Evolutionary conservation across 2,888 invertebrate species (phyloP), one percentile per base, ranked within the genome.

Genomic region (Ernsta delagoae): DNA sequence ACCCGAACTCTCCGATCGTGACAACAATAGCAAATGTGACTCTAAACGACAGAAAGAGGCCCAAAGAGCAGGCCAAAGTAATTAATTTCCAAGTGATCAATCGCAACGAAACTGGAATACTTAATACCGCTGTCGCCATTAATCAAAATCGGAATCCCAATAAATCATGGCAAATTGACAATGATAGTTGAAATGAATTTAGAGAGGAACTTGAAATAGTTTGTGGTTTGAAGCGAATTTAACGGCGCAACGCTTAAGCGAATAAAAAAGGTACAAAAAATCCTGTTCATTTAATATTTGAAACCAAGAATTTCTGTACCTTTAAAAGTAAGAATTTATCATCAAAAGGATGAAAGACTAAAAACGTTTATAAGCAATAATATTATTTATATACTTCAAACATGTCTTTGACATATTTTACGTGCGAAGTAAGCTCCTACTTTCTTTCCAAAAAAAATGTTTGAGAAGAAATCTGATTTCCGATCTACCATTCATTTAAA

Each of bases 61-160:
- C 16, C 59, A 57, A 57, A 69, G 62, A 69, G 59, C 41, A 48
- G 54, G 34, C 11, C 31, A 3, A 67, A 64, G 66, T 69, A 74
- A 72, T 72, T 72, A 74, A 72, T 74, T 71, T 65, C 59, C 34
- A 70, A 72, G 70, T 73, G 74, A 62, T 72, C 65, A 70, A 69
- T 57, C 70, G 69, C 60, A 59, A 70, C 65, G 61, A 59, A 57
- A 61, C 64, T 65, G 41, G 73, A 74, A 73, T 75, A 73, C 73
- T 69, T 70, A 75, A 53, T 70, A 59, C 65, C 70, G 70, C 48
- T 60, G 73, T 36, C 54, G 41, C 70, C 67, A 62, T 73, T 72
- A 73, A 75, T 74, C 73, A 74, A 74, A 57, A 50, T 63, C 62
- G 62, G 59, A 62, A 63, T 50, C 50, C 62, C 62, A 63, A 68